Evolutionary conservation across 2,113 vertebrate genomes (phyloP), one percentile per base, ranked within the genome.

Genomic region (Cebidichthys violaceus): DNA sequence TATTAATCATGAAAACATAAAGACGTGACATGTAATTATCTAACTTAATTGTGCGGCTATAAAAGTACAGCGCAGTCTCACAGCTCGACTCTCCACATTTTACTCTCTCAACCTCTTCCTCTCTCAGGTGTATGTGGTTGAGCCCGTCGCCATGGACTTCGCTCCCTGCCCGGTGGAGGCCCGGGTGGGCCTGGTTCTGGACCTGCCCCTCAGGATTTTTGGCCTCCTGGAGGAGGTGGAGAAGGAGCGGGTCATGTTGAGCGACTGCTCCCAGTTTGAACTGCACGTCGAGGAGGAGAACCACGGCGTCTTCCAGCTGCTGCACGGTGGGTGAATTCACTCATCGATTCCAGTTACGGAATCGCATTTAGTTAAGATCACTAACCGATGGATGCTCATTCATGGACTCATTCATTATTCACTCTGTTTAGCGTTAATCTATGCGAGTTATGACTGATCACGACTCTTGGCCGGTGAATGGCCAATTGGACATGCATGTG

Each of bases 111-210:
- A n/a, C 13, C n/a, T 9, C 41, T 55, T 64, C 4, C 76, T 52
- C 57, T 2, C 18, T 0, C 86, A 99, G 98, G 97, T 99, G 0
- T 97, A 96, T 0, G 95, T 99, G 54, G 97, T 97, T 0, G 97
- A 98, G 87, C 97, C 98, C 9, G 95, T 96, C 9, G 94, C 95
- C 31, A 98, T 99, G 98, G 97, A 98, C 90, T 99, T 99, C 22
- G 67, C 82, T 9, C 96, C 96, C 0, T 98, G 96, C 82, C 94
- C 86, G 10, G 98, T 99, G 57, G 98, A 99, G 79, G 96, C 95
- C 0, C 93, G 88, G 1, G 87, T 98, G 66, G 97, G 96, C 31
- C 87, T 94, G 78, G 83, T 77, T 15, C 87, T 99, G 89, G 96
- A 99, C 80, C 95, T 99, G 67, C 98, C 98, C 0, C 94, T 99